Evolutionary conservation across 2,797 vertebrate species (phyloP), one percentile per base, ranked within the genome.

Genomic region (Australoheros facetus): DNA sequence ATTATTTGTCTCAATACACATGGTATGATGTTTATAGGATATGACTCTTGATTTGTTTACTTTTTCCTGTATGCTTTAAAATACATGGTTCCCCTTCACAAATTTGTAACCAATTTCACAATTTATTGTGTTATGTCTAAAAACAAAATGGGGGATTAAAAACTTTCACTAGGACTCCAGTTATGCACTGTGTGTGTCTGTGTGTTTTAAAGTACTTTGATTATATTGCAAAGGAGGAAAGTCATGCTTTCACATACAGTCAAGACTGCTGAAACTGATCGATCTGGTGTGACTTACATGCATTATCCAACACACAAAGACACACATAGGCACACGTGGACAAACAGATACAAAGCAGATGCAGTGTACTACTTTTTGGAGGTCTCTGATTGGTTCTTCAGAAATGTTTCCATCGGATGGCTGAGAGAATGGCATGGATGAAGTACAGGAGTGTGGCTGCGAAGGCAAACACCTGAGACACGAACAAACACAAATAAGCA

Each of bases 381-480:
- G 21, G 7, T 51, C 6, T 30, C 19, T 2, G 8, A 13, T 37
- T 32, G 2, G 26, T 19, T 71, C 56, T 42, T 95, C 84, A 96
- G 81, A 95, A 95, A 75, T 86, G 75, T 77, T 94, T 96, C 95
- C 95, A 96, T 51, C 95, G 84, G 34, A 94, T 75, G 28, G 94
- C 88, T 1, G 95, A 96, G 21, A 96, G 82, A 75, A 96, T 90
- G 86, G 89, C 71, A 66, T 96, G 95, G 79, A 95, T 85, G 85
- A 95, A 95, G 90, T 96, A 96, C 58, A 96, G 73, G 14, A 95
- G 83, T 1, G 89, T 93, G 73, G 94, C 37, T 1, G 85, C 1
- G 28, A 81, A 91, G n/a, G 94, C 91, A 16, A 96, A 96, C 37
- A 96, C 95, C 95, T 96, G 73, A 26, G 37, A 85, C 45, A 88